A percentile compares a stretch with the other conserved stretches of the same genome.
These are phyloP conservation scores for Valencia hispanica DNA, from an alignment of 2,797 vertebrate genomes.

Conservation along the genomic window DNA sequence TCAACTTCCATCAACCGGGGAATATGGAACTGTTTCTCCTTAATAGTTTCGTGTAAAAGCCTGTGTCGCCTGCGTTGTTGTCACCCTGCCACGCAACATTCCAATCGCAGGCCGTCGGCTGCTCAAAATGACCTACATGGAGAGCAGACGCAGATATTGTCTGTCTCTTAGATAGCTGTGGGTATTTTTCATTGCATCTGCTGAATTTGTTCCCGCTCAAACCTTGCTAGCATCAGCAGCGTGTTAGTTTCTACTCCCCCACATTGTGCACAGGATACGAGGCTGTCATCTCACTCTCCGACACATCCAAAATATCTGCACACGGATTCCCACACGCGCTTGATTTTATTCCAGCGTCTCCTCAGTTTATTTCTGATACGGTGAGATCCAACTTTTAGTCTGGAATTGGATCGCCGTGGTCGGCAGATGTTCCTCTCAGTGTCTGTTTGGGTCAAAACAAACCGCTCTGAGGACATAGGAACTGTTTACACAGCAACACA, in stretches of 20 bases:
- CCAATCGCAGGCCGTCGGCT: conserved; percentile 42
- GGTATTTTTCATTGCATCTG: conserved; percentile 54
- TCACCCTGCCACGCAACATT: conserved; percentile 36
- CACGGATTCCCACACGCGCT: conserved; percentile 23
- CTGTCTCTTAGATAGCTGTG: conserved; percentile 49
- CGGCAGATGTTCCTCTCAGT: conserved; percentile 75
- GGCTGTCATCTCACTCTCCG: conserved; percentile 62
- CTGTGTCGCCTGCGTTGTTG: conserved; percentile 34
- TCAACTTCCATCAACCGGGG: conserved; percentile 47
- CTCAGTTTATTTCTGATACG: conserved; percentile 42
- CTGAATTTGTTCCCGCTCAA: conserved; percentile 62
- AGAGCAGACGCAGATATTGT: conserved; percentile 62
- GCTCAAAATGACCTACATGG: conserved; percentile 72
- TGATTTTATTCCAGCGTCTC: background rate
- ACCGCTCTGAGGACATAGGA: conserved; percentile 38
- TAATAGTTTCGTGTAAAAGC: conserved; percentile 33
- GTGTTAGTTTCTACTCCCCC: conserved; percentile 73
- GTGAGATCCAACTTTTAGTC: conserved; percentile 55
- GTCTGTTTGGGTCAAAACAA: conserved; percentile 65
- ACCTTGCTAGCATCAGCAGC: conserved; percentile 73
- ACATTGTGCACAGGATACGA: conserved; percentile 58
- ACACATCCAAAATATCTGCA: conserved; percentile 50
- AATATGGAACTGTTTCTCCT: conserved; percentile 29
- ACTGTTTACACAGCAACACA: conserved; percentile 71
- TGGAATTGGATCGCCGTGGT: conserved; percentile 58